Evolutionary conservation across 1,140 invertebrate species (phyloP).

Genomic region (Gryon sp.): DNA sequence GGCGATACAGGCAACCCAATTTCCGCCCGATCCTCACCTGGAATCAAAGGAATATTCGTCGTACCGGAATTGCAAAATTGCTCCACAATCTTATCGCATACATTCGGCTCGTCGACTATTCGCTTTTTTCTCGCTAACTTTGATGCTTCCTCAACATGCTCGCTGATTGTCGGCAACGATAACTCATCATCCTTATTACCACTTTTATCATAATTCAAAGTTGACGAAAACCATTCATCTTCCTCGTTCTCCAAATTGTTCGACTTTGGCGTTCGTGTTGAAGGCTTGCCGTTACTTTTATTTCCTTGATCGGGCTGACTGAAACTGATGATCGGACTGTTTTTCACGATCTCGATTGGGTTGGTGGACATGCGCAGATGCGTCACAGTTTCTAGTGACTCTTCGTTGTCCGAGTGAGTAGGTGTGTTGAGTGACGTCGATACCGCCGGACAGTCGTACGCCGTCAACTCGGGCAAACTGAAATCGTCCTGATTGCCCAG

Average conservation of each 20-base stretch:
- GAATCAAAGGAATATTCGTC: conserved; percentile 60
- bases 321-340: conserved; percentile 77
- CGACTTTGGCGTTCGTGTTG: too few relatives aligned
- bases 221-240: conserved; percentile 43
- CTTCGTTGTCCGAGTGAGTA: conserved; percentile 76
- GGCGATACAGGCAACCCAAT: conserved; percentile 60
- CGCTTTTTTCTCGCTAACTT: background rate
- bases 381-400: conserved; percentile 69
- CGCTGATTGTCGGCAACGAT: background rate
- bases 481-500: conserved; percentile 76
- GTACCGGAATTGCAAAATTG: conserved; percentile 50
- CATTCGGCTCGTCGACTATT: conserved; percentile 26
- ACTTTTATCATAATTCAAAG: conserved; percentile 7
- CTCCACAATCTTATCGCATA: conserved; percentile 40
- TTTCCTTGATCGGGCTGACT: conserved; percentile 67
- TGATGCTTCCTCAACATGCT: background rate
- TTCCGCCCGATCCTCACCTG: conserved; percentile 60
- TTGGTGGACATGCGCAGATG: conserved; percentile 72
- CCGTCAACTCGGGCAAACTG: conserved; percentile 75
- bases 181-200: background rate
- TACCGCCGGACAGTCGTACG: conserved; percentile 73
- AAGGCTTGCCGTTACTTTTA: background rate
- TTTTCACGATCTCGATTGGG: conserved; percentile 76
- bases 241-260: conserved; percentile 33
- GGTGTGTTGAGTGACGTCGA: conserved; percentile 78